These are phyloP conservation scores for Acrossocheilus fasciatus DNA, from an alignment of 2,797 vertebrate species.

Conservation along the genomic window DNA sequence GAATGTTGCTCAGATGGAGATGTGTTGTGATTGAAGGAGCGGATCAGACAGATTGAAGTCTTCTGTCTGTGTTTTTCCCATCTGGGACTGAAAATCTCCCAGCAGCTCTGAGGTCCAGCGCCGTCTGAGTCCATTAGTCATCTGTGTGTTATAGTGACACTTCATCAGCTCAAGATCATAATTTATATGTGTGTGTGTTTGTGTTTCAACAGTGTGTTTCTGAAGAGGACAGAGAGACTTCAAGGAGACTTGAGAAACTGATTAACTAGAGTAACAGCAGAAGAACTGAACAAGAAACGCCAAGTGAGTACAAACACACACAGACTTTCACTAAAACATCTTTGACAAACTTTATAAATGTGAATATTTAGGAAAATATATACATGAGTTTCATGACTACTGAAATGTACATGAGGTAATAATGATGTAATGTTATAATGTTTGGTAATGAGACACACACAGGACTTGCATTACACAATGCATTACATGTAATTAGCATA, in stretches of 20 bases:
- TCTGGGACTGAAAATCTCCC: constrained; percentile 27
- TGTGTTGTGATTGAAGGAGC: constrained; percentile 25
- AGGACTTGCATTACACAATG: neutral
- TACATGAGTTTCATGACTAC: neutral
- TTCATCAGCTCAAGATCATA: neutral
- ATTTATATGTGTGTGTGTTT: neutral
- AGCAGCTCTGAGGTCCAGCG: neutral
- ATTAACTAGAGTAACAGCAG: neutral
- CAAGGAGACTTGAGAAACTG: constrained; percentile 10
- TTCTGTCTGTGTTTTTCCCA: constrained; percentile 35
- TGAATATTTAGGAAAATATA: neutral
- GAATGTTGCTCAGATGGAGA: neutral
- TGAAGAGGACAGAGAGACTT: neutral
- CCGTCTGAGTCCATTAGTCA: constrained; percentile 13
- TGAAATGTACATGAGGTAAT: neutral
- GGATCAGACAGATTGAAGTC: constrained; percentile 59
- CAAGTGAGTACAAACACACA: neutral
- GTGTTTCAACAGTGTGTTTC: constrained; percentile 19
- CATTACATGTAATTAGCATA: neutral
- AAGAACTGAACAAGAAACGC: neutral
- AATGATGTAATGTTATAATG: neutral
- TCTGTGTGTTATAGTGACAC: neutral
- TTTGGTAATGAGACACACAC: neutral
- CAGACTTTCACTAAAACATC: neutral
- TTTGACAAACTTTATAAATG: neutral